phyloP scores from a whole-genome alignment of 1,140 invertebrate genomes.

The Calephelis nemesis region DNA sequence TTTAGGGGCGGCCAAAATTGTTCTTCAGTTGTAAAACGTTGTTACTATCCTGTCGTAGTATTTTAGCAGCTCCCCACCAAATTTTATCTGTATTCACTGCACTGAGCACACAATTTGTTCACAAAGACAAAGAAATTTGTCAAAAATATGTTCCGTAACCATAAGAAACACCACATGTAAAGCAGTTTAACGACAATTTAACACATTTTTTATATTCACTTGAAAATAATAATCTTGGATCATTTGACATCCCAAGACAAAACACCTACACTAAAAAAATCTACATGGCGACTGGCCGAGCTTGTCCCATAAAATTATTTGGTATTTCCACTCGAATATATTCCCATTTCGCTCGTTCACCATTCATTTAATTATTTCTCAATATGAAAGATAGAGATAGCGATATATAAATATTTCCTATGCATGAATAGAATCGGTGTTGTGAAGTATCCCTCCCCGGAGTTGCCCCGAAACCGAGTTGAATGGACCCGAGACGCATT shows the following conservation, averaged over 20 bases:
- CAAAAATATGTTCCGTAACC: constrained; percentile 38
- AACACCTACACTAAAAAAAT: constrained; percentile 79
- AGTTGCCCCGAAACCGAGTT: constrained; percentile 72
- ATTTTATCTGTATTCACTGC: constrained; percentile 71
- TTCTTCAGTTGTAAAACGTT: constrained; percentile 77
- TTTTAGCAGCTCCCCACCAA: constrained; percentile 74
- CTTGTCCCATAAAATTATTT: constrained; percentile 64
- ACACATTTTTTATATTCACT: constrained; percentile 70
- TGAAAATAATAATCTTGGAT: constrained; percentile 77
- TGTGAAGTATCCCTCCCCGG: constrained; percentile 76
- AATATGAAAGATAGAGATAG: constrained; percentile 67
- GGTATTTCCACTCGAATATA: constrained; percentile 74
- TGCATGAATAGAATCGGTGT: constrained; percentile 76
- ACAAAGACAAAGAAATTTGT: constrained; percentile 59
- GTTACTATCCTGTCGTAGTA: constrained; percentile 79
- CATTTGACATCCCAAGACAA: constrained; percentile 77
- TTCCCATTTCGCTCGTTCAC: constrained; percentile 74
- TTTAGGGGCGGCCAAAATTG: constrained; percentile 63
- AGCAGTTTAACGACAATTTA: constrained; percentile 51
- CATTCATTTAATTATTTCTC: constrained; percentile 77
- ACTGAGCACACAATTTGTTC: constrained; percentile 45
- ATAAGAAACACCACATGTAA: constrained; percentile 46
- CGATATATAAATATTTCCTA: constrained; percentile 75
- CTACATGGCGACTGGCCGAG: constrained; percentile 76
- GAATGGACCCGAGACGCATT: constrained; percentile 79